Base-by-base conservation (phyloP, 2,888 invertebrate species). In the Cinara cedri region DNA sequence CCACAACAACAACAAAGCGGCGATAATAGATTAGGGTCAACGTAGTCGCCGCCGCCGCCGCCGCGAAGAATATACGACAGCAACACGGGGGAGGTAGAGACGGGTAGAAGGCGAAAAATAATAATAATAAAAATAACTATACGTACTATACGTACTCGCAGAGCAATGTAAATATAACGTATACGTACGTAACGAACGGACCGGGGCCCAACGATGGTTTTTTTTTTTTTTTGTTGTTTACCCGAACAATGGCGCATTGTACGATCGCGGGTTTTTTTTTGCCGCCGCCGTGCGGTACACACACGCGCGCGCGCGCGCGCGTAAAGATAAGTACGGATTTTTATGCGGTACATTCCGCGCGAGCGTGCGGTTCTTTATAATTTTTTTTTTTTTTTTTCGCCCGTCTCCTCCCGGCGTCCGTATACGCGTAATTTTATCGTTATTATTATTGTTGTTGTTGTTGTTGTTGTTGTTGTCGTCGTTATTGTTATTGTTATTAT, bases 21-120 rank as follows among this genome's bases (percentile, higher is more conserved):
- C 68, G 76, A 76, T 76, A 78, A 78, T 70, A 70, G 78, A 78
- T 78, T 78, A 76, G 76, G 76, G 76, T 76, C 76, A 68, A 78
- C 51, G 75, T 49, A 65, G 55, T 54, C 19, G 19, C 57, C 34
- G 24, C n/a, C n/a, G n/a, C n/a, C n/a, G 57, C 6, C 9, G 6
- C 3, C 55, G 42, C n/a, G n/a, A 34, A 34, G n/a, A n/a, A n/a
- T n/a, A n/a, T n/a, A n/a, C n/a, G n/a, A n/a, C n/a, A n/a, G 14
- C 68, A 24, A 1, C 49, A 49, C 26, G 34, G 16, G 13, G 51
- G 9, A 34, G 14, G 51, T 19, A 70, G 60, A 44, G 74, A 66
- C 46, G n/a, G 26, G 55, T 57, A 57, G 16, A 26, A 44, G n/a
- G 24, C 19, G 16, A 54, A 63, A 66, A 51, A 42, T 49, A 24